Conservation (phyloP, 1,140 invertebrate genomes). For the Leguminivora glycinivorella region DNA sequence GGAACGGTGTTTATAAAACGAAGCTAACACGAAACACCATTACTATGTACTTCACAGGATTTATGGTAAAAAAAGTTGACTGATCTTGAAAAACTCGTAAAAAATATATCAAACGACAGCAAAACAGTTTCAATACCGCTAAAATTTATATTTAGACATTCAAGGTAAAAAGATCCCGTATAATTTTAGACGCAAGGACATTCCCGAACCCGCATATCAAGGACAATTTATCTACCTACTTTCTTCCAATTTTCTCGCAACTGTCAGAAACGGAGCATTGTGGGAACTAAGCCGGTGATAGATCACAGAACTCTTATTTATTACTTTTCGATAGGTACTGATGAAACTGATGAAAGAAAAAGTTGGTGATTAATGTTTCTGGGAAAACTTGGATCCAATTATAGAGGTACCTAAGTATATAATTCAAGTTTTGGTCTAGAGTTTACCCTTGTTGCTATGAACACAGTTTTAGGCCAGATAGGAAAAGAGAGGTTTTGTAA, state of each 20-base stretch:
- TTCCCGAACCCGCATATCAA: neutral
- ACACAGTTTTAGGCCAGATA: neutral
- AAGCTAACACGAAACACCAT: too few relatives aligned
- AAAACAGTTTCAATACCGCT: neutral
- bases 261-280: neutral
- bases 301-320: neutral
- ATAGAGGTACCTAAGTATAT: neutral
- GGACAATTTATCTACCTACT: neutral
- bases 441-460: too few relatives aligned
- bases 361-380: neutral
- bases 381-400: neutral
- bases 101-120: neutral
- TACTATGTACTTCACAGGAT: too few relatives aligned
- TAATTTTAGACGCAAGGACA: neutral
- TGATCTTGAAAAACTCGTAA: neutral
- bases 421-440: neutral
- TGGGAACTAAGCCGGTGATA: neutral
- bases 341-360: neutral
- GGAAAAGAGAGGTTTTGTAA: too few relatives aligned
- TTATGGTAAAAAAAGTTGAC: neutral
- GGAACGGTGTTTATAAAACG: too few relatives aligned
- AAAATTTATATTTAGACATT: neutral
- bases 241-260: neutral
- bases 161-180: neutral
- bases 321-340: neutral